A percentile compares a stretch with the other conserved stretches of the same genome.
phyloP scores from a whole-genome alignment of 1,140 invertebrate species.

The Apocrypta bakeri region DNA sequence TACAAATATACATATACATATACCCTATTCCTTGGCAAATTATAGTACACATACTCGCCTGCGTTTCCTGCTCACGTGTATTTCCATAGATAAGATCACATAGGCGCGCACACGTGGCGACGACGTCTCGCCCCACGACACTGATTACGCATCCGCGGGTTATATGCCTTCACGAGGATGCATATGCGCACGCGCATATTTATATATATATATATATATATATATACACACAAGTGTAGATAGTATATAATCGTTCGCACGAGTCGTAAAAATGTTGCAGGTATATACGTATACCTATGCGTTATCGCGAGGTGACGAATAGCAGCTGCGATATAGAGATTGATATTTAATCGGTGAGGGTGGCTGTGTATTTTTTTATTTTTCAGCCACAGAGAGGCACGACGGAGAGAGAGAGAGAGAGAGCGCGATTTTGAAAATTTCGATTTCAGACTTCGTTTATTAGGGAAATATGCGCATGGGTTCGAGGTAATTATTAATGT shows the following conservation, averaged over 20 bases:
- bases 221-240: not conserved
- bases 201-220: not conserved
- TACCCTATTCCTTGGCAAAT: not conserved
- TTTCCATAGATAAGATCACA: slow-evolving; percentile 55
- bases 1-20: too few species aligned
- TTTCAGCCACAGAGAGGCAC: too few species aligned
- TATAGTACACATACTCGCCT: not conserved
- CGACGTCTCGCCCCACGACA: not conserved
- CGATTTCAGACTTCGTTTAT: not conserved
- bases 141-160: slow-evolving; percentile 6
- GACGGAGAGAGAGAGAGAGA: too few species aligned
- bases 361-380: not conserved
- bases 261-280: too few species aligned
- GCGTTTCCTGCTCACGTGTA: not conserved
- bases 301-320: not conserved
- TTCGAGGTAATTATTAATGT: too few species aligned
- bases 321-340: not conserved
- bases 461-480: not conserved
- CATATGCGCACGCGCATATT: not conserved
- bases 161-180: not conserved
- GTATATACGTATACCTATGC: not conserved
- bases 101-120: slow-evolving; percentile 19
- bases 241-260: not conserved
- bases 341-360: slow-evolving; percentile 37
- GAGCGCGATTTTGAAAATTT: not conserved